A percentile compares a stretch with the other conserved stretches of the same genome.
These are phyloP conservation scores for Alloscopus bannaensis DNA, from an alignment of 2,888 invertebrate genomes.

Conservation along the genomic window DNA sequence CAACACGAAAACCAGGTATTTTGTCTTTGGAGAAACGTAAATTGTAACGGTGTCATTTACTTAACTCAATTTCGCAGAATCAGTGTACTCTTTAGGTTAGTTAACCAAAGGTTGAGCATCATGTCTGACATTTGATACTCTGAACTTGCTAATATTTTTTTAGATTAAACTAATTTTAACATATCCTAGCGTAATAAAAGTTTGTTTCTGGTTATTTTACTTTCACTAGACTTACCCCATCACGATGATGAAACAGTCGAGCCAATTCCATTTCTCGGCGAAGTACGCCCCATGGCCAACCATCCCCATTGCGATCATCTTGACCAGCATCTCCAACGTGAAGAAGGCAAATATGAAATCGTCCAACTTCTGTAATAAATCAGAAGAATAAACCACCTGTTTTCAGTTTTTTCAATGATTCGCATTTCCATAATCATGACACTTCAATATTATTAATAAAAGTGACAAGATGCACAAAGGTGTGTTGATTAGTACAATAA, in stretches of 20 bases:
- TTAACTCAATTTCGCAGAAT: background rate
- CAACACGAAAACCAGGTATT: slow-evolving; percentile 16
- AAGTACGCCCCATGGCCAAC: slow-evolving; percentile 95
- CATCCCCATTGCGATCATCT: slow-evolving; percentile 98
- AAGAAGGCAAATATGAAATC: slow-evolving; percentile 99
- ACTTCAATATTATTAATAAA: no score
- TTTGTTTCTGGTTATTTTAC: slow-evolving; percentile 18
- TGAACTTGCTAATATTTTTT: no score
- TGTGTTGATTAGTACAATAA: no score
- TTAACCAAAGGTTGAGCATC: no score
- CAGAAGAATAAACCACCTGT: slow-evolving; percentile 5
- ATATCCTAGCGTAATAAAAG: no score
- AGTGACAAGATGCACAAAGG: no score
- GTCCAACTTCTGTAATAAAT: slow-evolving; percentile 88
- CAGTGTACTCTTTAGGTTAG: no score
- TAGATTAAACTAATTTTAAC: no score
- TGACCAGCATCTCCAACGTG: slow-evolving; percentile 97
- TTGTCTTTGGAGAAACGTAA: slow-evolving; percentile 1
- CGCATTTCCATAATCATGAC: background rate
- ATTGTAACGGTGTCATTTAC: background rate
- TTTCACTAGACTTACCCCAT: slow-evolving; percentile 96
- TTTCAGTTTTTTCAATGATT: no score
- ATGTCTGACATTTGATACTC: no score
- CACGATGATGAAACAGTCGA: slow-evolving; percentile 98
- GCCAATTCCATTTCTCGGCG: slow-evolving; percentile 98